Base-by-base conservation (phyloP, 2,797 vertebrate genomes). In the Poeciliopsis infans region DNA sequence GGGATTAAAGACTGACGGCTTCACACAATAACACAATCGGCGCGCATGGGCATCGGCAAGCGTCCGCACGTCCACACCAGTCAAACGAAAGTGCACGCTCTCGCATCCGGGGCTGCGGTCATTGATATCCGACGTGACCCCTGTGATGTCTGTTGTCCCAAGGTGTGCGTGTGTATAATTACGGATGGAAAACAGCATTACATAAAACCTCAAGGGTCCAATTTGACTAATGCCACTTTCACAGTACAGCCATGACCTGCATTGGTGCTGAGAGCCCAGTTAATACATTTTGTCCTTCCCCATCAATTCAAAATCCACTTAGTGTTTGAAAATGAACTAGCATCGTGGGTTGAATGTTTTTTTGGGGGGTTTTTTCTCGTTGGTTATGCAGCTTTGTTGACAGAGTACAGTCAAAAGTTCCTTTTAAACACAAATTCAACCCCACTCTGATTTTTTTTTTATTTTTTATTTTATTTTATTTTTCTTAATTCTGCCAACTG, bases 11-110 rank as follows among this genome's bases (percentile, higher is more conserved):
- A 92, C 87, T 83, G 84, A 91, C 88, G 88, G 92, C 91, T 95
- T 93, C 92, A 91, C 92, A 95, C 93, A 94, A 93, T 94, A 95
- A 94, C 89, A 86, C 89, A 90, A 94, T 94, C 93, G 92, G 93
- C 92, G 90, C 88, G 84, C 72, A 77, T 82, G 75, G 66, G 49
- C 66, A 69, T 71, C 36, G 20, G 25, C 51, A 68, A 75, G 61
- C 16, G 31, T 61, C 18, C 7, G 45, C 73, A 28, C 49, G 7
- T n/a, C 7, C 39, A 20, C 51, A 74, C 15, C 10, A 10, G 12
- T 10, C 53, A 59, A 39, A 74, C 73, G 20, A 55, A 43, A 31
- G 23, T 4, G 8, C 82, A 74, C 31, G 43, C 61, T 76, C 31
- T 39, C 47, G 36, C 74, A 72, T 45, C 28, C 28, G n/a, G 43